These are phyloP conservation scores for Batillaria attramentaria DNA, from an alignment of 1,140 invertebrate species.

Conservation along the genomic window DNA sequence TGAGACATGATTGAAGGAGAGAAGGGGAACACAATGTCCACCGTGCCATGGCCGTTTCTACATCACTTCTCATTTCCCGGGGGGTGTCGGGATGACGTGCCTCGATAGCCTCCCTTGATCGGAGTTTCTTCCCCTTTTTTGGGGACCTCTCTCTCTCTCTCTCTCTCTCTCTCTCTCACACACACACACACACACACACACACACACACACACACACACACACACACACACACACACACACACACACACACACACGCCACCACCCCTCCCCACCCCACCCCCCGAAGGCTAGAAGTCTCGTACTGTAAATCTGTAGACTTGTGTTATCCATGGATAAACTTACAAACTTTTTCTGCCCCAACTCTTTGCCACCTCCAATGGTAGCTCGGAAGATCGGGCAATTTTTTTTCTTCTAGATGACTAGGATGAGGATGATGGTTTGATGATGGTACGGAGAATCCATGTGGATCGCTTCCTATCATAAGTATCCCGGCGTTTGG, in stretches of 20 bases:
- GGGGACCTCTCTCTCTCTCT: neutral
- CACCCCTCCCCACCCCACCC: neutral
- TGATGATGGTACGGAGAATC: too few relatives aligned
- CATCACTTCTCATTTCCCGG: neutral
- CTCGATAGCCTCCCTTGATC: neutral
- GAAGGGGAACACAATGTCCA: neutral
- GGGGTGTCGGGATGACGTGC: neutral
- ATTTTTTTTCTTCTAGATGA: too few relatives aligned
- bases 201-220: constrained; percentile 22
- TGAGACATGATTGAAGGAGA: constrained; percentile 2
- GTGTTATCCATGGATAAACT: too few relatives aligned
- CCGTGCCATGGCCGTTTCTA: neutral
- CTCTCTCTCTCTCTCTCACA: neutral
- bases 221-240: constrained; percentile 23
- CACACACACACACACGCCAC: neutral
- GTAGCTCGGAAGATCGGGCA: too few relatives aligned
- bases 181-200: constrained; percentile 18
- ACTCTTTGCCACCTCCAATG: too few relatives aligned
- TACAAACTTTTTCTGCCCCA: too few relatives aligned
- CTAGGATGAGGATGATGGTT: too few relatives aligned
- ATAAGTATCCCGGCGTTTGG: too few relatives aligned
- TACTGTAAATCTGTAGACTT: too few relatives aligned
- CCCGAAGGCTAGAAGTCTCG: too few relatives aligned
- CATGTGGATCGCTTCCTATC: too few relatives aligned
- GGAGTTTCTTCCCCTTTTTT: neutral